Evolutionary conservation across 2,797 vertebrate species (phyloP).

Genomic region (Podarcis siculus): DNA sequence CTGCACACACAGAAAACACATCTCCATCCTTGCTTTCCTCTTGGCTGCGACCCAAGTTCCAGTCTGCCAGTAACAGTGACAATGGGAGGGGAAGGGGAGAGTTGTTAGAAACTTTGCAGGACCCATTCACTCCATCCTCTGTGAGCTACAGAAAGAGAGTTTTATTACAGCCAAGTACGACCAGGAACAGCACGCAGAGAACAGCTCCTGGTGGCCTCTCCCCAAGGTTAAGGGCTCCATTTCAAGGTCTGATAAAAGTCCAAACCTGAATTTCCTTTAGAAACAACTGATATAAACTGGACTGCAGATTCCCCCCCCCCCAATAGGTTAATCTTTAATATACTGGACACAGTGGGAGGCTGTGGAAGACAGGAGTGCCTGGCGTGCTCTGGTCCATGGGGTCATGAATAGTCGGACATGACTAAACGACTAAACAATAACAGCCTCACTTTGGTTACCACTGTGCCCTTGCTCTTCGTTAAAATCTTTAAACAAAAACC

Average conservation of each 20-base stretch:
- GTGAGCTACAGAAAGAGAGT: background rate
- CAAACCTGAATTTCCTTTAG: background rate
- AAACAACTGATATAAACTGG: background rate
- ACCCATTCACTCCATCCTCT: background rate
- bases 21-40: background rate
- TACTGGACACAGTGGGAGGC: background rate
- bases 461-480: background rate
- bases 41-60: slow-evolving; percentile 17
- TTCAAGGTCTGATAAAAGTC: background rate
- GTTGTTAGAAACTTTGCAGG: background rate
- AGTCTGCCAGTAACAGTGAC: slow-evolving; percentile 10
- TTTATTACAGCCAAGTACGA: background rate
- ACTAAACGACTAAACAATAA: too few species aligned
- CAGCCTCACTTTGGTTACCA: too few species aligned
- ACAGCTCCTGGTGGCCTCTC: background rate
- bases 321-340: background rate
- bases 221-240: background rate
- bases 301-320: background rate
- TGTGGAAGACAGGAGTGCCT: too few species aligned
- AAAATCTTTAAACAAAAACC: background rate
- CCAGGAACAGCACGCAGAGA: background rate
- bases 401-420: too few species aligned
- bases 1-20: background rate
- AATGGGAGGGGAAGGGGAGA: background rate
- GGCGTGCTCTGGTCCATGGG: too few species aligned